Evolutionary conservation across 2,113 vertebrate genomes (phyloP).

Genomic region (Acanthochromis polyacanthus): DNA sequence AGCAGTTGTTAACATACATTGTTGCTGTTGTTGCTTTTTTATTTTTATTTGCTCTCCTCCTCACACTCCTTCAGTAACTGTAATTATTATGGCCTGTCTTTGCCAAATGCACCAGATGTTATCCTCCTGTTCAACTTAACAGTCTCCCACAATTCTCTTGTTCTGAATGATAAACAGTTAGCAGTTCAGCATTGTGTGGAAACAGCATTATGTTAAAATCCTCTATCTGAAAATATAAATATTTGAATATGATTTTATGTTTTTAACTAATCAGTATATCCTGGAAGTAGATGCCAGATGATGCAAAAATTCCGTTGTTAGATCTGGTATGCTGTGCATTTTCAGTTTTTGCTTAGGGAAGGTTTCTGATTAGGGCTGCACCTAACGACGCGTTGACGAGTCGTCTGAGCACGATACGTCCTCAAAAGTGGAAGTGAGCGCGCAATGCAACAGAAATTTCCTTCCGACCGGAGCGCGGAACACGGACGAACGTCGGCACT

Average conservation of each 20-base stretch:
- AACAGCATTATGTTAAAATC: conserved; percentile 1
- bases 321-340: not conserved
- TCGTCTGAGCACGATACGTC: too few relatives aligned
- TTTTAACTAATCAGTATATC: not conserved
- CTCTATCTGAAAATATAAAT: not conserved
- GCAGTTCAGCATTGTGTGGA: conserved; percentile 9
- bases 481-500: too few relatives aligned
- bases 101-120: conserved; percentile 62
- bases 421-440: too few relatives aligned
- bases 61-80: conserved; percentile 34
- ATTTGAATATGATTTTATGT: not conserved
- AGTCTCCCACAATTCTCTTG: conserved; percentile 34
- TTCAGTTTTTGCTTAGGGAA: not conserved
- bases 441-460: too few relatives aligned
- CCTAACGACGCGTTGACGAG: too few relatives aligned
- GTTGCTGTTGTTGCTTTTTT: not conserved
- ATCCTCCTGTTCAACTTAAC: conserved; percentile 18
- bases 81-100: conserved; percentile 47
- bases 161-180: conserved; percentile 52
- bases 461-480: too few relatives aligned
- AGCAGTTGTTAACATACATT: conserved; percentile 34
- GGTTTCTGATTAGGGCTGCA: not conserved
- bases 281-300: not conserved
- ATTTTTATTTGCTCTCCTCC: not conserved
- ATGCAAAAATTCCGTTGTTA: not conserved